Conservation (phyloP, 2,797 vertebrate genomes). For the Karalla daura region DNA sequence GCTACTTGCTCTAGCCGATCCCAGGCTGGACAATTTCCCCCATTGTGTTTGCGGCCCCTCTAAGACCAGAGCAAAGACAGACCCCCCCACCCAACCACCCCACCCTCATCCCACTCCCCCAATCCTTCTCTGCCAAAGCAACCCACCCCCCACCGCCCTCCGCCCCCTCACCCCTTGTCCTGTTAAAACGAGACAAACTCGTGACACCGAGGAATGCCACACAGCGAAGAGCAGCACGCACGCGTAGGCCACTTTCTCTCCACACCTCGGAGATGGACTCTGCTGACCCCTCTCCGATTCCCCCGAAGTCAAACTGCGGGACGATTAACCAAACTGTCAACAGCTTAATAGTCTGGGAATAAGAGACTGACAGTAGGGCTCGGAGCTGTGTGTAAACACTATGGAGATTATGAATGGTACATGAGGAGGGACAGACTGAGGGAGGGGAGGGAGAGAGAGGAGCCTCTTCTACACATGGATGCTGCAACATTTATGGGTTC, state of each 20-base stretch:
- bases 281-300: constrained; percentile 55
- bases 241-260: constrained; percentile 49
- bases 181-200: constrained; percentile 62
- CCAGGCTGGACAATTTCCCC: constrained; percentile 66
- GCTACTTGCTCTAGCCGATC: constrained; percentile 47
- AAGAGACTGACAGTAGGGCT: constrained; percentile 65
- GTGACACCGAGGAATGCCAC: constrained; percentile 38
- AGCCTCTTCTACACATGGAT: constrained; percentile 16
- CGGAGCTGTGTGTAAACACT: constrained; percentile 59
- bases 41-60: constrained; percentile 62
- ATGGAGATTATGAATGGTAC: constrained; percentile 47
- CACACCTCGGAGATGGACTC: constrained; percentile 57
- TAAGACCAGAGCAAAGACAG: constrained; percentile 66
- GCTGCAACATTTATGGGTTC: constrained; percentile 47
- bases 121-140: constrained; percentile 13
- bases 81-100: not conserved
- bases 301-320: constrained; percentile 70
- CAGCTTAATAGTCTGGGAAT: constrained; percentile 74
- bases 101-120: too few relatives aligned
- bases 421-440: constrained; percentile 12
- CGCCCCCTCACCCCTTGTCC: constrained; percentile 6
- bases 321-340: constrained; percentile 78
- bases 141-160: constrained; percentile 5
- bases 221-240: constrained; percentile 25
- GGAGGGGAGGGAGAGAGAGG: constrained; percentile 4